These are phyloP conservation scores for Hydrochoerus hydrochaeris DNA, from an alignment of 2,113 vertebrate species.

Conservation along the genomic window DNA sequence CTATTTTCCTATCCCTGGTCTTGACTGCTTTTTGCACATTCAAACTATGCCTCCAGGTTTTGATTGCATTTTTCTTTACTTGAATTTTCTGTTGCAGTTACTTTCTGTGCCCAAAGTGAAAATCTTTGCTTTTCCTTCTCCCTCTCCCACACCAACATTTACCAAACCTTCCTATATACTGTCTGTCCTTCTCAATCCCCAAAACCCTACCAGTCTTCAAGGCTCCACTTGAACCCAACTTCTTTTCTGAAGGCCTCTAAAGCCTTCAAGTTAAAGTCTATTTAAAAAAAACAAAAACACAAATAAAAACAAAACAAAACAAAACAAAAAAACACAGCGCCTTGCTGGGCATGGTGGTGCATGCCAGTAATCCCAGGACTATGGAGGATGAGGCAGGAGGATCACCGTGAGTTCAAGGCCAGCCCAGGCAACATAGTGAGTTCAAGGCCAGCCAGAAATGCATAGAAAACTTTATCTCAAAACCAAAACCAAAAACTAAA, in stretches of 20 bases:
- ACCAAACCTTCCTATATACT: background rate
- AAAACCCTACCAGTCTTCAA: conserved; percentile 7
- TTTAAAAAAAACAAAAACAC: too few species aligned
- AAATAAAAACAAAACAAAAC: too few species aligned
- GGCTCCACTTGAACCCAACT: background rate
- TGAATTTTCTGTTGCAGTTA: background rate
- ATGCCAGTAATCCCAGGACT: background rate
- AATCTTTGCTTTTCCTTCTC: background rate
- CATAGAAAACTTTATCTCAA: background rate
- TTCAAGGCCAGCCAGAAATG: background rate
- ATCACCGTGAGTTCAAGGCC: background rate
- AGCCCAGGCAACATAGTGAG: background rate
- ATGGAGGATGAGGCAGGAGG: background rate
- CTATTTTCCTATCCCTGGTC: background rate
- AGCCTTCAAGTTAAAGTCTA: background rate
- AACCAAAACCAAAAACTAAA: background rate
- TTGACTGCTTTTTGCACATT: background rate
- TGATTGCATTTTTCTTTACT: background rate
- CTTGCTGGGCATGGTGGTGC: background rate
- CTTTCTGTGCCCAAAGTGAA: background rate
- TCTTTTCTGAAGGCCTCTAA: conserved; percentile 33
- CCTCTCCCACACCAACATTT: background rate
- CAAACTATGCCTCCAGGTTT: background rate
- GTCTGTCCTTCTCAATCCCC: background rate
- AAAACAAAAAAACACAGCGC: too few species aligned